Evolutionary conservation across 1,140 invertebrate genomes (phyloP).

Genomic region (Procambarus clarkii): DNA sequence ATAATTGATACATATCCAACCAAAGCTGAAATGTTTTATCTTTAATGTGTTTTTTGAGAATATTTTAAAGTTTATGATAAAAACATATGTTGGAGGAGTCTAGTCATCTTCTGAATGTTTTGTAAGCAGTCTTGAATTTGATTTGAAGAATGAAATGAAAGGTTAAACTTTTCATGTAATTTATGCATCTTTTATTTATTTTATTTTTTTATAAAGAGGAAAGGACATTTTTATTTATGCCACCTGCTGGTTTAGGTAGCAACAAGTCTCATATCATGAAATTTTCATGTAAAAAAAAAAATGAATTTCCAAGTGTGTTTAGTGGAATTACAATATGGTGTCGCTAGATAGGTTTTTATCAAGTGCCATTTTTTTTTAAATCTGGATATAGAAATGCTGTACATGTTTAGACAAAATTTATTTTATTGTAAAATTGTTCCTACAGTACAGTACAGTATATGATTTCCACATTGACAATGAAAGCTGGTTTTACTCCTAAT

Average conservation of each 20-base stretch:
- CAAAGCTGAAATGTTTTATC: conserved; percentile 11
- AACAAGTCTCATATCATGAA: background rate
- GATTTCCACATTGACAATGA: background rate
- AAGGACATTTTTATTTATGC: background rate
- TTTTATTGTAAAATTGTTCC: background rate
- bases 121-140: background rate
- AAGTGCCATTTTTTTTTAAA: conserved; percentile 1
- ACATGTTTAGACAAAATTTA: background rate
- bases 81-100: background rate
- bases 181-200: background rate
- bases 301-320: background rate
- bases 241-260: background rate
- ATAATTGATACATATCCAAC: background rate
- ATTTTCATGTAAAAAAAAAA: background rate
- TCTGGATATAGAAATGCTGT: background rate
- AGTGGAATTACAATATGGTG: background rate
- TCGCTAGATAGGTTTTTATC: background rate
- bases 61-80: background rate
- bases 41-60: background rate
- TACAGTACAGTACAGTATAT: background rate
- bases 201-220: background rate
- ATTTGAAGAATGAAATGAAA: background rate
- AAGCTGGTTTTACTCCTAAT: background rate
- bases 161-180: conserved; percentile 4
- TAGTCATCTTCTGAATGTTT: background rate